Evolutionary conservation across 1,140 invertebrate genomes (phyloP), one percentile per base, ranked within the genome.

Genomic region (Hycleus phaleratus): DNA sequence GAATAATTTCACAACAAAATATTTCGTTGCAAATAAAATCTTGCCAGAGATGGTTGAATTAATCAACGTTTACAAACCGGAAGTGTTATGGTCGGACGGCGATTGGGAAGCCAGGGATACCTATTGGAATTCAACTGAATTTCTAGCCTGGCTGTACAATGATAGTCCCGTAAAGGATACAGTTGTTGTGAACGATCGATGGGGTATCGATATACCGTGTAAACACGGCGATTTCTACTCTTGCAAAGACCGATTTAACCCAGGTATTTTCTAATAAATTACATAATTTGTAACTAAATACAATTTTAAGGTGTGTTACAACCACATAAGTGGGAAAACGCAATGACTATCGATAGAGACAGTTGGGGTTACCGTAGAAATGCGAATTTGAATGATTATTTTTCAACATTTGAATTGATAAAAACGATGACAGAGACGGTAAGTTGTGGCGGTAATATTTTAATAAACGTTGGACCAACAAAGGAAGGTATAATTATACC

Each of bases 131-230:
- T 84, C 87, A 0, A 83, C 80, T 60, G 83, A 86, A 62, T 84
- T 90, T 62, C 75, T 97, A 2, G 85, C 93, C 5, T 97, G 93
- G 91, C 76, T 98, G 0, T 98, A 95, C 67, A 98, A 97, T 73
- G 85, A 94, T 5, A 97, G 93, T 73, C 93, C 95, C 1, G 90
- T 97, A 0, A 88, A 86, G 68, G 84, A 95, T 49, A 88, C 83
- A 4, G 81, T 98, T 6, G 91, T 96, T 1, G 86, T 86, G 0
- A 95, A 96, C 75, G 90, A 92, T 70, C 79, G 91, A 66, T 94
- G 91, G 91, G 93, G 95, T 3, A 74, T 67, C 32, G 82, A 81
- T 42, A 87, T 83, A 2, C 74, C 82, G 1, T 96, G 94, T 60
- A 78, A 87, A 64, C 94, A 97, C 77, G 95, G 95, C 24, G 93